phyloP scores from a whole-genome alignment of 2,888 invertebrate genomes.

The Andrena minutula region DNA sequence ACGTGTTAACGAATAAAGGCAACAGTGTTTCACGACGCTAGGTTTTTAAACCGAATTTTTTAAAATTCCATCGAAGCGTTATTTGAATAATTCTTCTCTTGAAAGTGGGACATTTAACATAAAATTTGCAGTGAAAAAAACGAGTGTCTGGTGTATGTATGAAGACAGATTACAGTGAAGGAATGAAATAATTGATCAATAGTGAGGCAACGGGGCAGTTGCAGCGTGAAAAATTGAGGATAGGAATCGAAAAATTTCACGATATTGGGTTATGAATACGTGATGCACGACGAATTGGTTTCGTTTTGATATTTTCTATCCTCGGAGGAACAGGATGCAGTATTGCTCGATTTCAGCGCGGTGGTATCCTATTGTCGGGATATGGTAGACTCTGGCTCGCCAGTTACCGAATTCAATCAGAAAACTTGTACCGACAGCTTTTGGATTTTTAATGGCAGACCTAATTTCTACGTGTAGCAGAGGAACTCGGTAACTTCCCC shows the following conservation, averaged over 20 bases:
- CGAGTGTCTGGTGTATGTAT: neutral
- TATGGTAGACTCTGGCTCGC: constrained; percentile 7
- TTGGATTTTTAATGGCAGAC: constrained; percentile 29
- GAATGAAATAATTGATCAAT: constrained; percentile 14
- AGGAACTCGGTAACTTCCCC: constrained; percentile 14
- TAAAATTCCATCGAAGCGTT: neutral
- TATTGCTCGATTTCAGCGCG: constrained; percentile 15
- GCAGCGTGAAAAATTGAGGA: constrained; percentile 7
- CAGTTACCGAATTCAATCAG: constrained; percentile 25
- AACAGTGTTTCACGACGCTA: neutral
- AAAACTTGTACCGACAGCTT: constrained; percentile 10
- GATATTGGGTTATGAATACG: constrained; percentile 21
- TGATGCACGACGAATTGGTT: constrained; percentile 1
- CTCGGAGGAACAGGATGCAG: constrained; percentile 33
- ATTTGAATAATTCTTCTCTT: neutral
- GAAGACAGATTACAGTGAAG: neutral
- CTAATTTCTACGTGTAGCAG: constrained; percentile 29
- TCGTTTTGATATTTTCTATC: constrained; percentile 43
- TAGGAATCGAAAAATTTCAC: constrained; percentile 16
- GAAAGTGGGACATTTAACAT: neutral
- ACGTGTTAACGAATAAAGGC: too few species aligned
- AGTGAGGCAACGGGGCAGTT: neutral
- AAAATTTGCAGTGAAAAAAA: neutral
- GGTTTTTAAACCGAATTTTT: neutral
- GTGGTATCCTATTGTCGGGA: constrained; percentile 19